Base-by-base conservation (phyloP, 2,113 vertebrate genomes). In the Taurulus bubalis region DNA sequence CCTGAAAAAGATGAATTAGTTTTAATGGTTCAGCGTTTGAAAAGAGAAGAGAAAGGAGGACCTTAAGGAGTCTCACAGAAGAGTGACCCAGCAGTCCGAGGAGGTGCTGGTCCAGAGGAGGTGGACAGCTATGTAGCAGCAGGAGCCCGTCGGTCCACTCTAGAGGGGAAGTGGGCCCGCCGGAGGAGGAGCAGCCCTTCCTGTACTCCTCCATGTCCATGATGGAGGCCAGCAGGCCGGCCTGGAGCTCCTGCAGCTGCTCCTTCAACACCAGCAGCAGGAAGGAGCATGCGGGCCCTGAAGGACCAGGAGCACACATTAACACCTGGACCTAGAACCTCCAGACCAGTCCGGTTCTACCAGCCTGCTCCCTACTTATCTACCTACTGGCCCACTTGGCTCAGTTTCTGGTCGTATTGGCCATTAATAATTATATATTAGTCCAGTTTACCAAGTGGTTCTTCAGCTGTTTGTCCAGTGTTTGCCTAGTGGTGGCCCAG, bases 221-320 rank as follows among this genome's bases (percentile, higher is more conserved):
- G 68, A 94, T 89, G 32, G 93, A 94, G 14, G 78, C 85, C 63
- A 95, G 72, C 58, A 93, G 82, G 8, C 87, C 91, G 0, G 59
- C 60, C 70, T 93, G 88, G 10, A 92, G 76, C 28, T 93, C 92
- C 34, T 75, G 83, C 63, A 95, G 77, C 74, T 92, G 92, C 74
- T 92, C 79, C 71, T 66, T 74, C 85, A 95, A 16, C n/a, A 92
- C 84, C 87, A 95, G 64, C 79, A 95, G 86, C 14, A 95, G 62
- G 58, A 93, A 80, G 71, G 72, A 82, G 71, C 93, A 93, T 0
- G 75, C 14, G 0, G 73, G 59, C 0, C 59, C 59, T 36, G 59
- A 2, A 22, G 59, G 18, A 47, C 38, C 72, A 66, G 32, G 66
- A 24, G 36, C 40, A 20, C 55, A 15, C 24, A 28, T 58, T 28